These are phyloP conservation scores for Steinernema feltiae DNA, from an alignment of 1,140 invertebrate genomes.

Conservation along the genomic window DNA sequence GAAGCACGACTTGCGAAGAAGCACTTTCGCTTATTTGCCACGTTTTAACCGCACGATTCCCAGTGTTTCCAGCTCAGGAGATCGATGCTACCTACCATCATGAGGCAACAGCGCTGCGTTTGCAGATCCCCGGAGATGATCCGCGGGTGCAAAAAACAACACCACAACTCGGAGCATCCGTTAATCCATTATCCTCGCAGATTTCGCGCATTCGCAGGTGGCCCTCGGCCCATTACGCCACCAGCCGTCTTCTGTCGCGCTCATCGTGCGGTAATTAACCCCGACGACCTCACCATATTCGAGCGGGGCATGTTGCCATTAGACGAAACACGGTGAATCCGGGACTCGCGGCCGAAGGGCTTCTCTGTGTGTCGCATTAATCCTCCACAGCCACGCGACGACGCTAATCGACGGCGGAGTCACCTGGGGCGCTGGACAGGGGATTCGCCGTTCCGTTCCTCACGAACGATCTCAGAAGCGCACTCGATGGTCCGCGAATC, in stretches of 20 bases:
- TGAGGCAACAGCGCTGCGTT: not conserved
- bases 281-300: not conserved
- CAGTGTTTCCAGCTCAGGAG: no score
- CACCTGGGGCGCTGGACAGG: not conserved
- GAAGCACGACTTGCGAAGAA: no score
- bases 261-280: not conserved
- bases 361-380: not conserved
- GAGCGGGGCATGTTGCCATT: not conserved
- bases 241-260: not conserved
- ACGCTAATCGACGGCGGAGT: not conserved
- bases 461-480: not conserved
- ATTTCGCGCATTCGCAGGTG: constrained; percentile 8
- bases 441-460: not conserved
- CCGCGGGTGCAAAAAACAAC: not conserved
- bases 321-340: not conserved
- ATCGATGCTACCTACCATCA: not conserved
- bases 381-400: not conserved
- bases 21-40: no score
- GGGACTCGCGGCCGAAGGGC: not conserved
- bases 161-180: not conserved
- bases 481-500: not conserved
- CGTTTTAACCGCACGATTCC: no score
- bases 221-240: constrained; percentile 3
- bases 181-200: constrained; percentile 5
- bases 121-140: no score